Base-by-base conservation (phyloP, 2,113 vertebrate species). In the Centropus bengalensis region DNA sequence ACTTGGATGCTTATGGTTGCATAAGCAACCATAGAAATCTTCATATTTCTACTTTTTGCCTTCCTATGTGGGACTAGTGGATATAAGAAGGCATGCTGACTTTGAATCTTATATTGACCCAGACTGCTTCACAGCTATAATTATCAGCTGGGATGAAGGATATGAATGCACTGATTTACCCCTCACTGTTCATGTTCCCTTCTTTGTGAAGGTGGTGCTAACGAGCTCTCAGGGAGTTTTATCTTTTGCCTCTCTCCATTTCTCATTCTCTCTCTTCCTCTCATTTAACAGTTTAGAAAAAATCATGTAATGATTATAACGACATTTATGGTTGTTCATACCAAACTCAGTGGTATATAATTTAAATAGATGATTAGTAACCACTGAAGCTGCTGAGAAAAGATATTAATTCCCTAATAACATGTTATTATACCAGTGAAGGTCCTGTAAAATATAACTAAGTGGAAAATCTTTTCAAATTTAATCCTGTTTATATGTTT, bases 351-450 rank as follows among this genome's bases (percentile, higher is more conserved):
- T 75, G 59, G 36, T 20, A 42, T 86, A 6, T 14, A 84, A 73
- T 54, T 87, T 76, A 47, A 91, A 78, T 27, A 94, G 21, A 92
- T 87, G 14, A 84, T 82, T 81, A 93, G 16, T 49, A 94, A 94
- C 56, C 23, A 58, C n/a, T 81, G 42, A 66, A 93, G 19, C 13
- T 56, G 12, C 44, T 89, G 70, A 44, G 30, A 82, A 89, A 91
- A 85, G 49, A 10, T 14, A 58, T 94, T 86, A 86, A 87, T 86
- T 91, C 22, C 93, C 32, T 73, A 82, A 93, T 90, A 75, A 2
- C 5, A 64, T 68, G 63, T 82, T 36, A 58, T 28, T 45, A 45
- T 45, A 45, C 19, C 15, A 66, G 5, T 33, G 64, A 55, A 94
- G 27, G 32, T 27, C 6, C 38, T 95, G 28, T 88, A 85, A 62